phyloP scores from a whole-genome alignment of 92 coral and sea anemone genomes.

The Paragorgia papillata region DNA sequence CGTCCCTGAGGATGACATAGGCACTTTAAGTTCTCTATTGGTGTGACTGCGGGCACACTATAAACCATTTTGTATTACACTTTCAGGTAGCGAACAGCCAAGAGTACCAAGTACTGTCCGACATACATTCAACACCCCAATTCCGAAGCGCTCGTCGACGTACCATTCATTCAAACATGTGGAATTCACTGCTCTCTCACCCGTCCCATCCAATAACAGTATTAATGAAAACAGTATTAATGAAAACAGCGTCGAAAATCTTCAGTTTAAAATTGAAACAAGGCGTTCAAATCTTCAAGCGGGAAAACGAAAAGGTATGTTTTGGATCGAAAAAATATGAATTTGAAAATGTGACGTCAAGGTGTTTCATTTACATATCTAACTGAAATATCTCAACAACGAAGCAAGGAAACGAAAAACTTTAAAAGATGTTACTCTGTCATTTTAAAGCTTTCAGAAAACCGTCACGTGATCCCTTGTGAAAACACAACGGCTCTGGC shows the following conservation, averaged over 20 bases:
- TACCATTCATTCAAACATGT: conserved; percentile 79
- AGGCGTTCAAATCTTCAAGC: conserved; percentile 31
- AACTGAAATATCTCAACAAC: too few species aligned
- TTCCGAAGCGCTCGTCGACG: neutral
- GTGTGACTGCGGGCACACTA: too few species aligned
- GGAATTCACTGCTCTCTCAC: conserved; percentile 92
- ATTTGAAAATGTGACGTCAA: too few species aligned
- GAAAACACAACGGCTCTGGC: too few species aligned
- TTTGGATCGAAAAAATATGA: conserved; percentile 35
- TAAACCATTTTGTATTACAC: too few species aligned
- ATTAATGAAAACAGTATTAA: conserved; percentile 71
- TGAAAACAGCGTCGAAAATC: neutral
- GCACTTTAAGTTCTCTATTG: too few species aligned
- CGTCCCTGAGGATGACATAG: too few species aligned
- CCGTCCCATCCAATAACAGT: conserved; percentile 95
- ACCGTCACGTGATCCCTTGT: too few species aligned
- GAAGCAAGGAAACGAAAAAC: too few species aligned
- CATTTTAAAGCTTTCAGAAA: too few species aligned
- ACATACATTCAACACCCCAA: conserved; percentile 6
- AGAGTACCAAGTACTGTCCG: neutral
- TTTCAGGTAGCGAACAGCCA: conserved; percentile 12
- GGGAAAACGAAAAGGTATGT: conserved; percentile 18
- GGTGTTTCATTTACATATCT: too few species aligned
- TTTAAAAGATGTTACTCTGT: too few species aligned
- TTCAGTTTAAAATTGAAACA: conserved; percentile 14